Conservation (phyloP, 2,797 vertebrate species). For the Gymnoscopelus braueri region DNA sequence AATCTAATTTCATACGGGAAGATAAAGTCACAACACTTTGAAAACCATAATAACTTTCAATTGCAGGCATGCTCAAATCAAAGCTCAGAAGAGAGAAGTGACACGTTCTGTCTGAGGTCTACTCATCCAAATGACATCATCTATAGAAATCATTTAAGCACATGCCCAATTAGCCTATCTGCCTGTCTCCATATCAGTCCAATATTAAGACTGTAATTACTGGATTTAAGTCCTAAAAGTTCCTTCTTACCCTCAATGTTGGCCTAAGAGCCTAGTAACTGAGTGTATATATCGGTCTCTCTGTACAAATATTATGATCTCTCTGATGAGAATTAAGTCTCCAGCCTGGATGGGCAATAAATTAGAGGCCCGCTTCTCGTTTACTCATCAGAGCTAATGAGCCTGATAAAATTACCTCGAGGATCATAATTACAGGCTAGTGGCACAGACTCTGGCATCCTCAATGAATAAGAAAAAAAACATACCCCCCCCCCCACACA, state of each 20-base stretch:
- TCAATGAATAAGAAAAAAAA: conserved; percentile 58
- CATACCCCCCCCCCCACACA: conserved; percentile 43
- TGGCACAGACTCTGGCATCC: conserved; percentile 82
- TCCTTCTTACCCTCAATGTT: conserved; percentile 58
- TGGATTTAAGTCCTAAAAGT: conserved; percentile 71
- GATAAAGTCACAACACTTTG: conserved; percentile 52
- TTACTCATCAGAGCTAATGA: conserved; percentile 96
- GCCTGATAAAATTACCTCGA: conserved; percentile 94
- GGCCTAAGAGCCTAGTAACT: conserved; percentile 58
- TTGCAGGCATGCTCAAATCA: conserved; percentile 48
- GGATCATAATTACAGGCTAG: conserved; percentile 94
- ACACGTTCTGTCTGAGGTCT: conserved; percentile 11
- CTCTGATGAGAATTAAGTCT: conserved; percentile 87
- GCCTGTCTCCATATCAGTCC: conserved; percentile 49
- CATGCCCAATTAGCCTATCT: conserved; percentile 54
- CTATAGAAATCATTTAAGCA: conserved; percentile 52
- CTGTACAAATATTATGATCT: conserved; percentile 88
- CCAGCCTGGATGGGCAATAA: conserved; percentile 90
- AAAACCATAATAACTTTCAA: conserved; percentile 54
- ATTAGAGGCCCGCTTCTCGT: conserved; percentile 93
- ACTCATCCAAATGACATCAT: conserved; percentile 39
- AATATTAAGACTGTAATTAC: conserved; percentile 65
- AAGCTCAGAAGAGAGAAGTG: conserved; percentile 17
- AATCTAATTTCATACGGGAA: conserved; percentile 70
- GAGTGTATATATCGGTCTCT: conserved; percentile 63